These are phyloP conservation scores for Himalopsyche japonica DNA, from an alignment of 2,888 invertebrate genomes.

Conservation along the genomic window DNA sequence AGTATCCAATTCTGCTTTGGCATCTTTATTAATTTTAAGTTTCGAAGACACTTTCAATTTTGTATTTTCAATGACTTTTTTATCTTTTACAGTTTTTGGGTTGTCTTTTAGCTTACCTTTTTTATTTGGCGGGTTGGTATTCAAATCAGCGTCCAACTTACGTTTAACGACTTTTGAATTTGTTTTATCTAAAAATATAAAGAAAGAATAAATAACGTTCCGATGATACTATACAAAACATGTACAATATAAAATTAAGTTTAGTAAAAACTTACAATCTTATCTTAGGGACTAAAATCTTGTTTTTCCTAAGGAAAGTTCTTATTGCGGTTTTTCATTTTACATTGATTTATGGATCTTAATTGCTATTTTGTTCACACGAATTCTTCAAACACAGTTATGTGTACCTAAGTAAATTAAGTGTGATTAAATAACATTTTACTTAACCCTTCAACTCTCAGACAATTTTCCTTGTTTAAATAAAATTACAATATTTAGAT, in stretches of 20 bases:
- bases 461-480: no score
- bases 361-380: no score
- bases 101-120: neutral
- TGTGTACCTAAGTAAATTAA: neutral
- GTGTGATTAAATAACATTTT: neutral
- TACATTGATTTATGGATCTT: no score
- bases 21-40: constrained; percentile 4
- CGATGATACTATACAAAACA: no score
- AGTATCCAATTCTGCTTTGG: constrained; percentile 9
- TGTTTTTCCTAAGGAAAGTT: no score
- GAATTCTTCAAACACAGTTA: no score
- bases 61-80: neutral
- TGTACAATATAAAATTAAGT: no score
- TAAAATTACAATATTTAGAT: no score
- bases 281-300: no score
- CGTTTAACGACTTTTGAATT: neutral
- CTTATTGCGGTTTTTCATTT: no score
- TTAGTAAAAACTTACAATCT: no score
- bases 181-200: neutral
- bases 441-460: no score
- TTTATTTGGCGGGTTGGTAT: neutral
- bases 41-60: neutral
- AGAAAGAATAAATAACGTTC: neutral
- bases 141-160: neutral
- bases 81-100: neutral